Evolutionary conservation across 1,140 invertebrate genomes (phyloP).

Genomic region (Heterodera carotae): DNA sequence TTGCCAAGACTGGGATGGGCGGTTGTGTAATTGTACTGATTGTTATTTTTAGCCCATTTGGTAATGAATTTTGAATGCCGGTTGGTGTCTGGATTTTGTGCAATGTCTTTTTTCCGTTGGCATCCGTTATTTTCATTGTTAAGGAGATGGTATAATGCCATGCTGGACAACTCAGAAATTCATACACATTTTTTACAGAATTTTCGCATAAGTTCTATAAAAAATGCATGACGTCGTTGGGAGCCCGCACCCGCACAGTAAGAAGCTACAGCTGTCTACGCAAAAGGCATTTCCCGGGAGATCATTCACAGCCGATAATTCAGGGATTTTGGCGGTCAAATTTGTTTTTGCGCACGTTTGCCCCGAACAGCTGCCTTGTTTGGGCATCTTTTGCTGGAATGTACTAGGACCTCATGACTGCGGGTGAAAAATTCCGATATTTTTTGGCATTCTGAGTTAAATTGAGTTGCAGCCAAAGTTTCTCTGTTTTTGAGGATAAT

Average conservation of each 20-base stretch:
- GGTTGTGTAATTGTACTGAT: neutral
- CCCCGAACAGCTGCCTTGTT: conserved; percentile 6
- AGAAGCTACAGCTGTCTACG: conserved; percentile 6
- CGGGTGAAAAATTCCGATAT: conserved; percentile 2
- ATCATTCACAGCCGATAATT: conserved; percentile 6
- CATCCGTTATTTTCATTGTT: neutral
- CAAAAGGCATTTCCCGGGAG: conserved; percentile 5
- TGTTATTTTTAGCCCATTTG: neutral
- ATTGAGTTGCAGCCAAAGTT: neutral
- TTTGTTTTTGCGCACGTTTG: conserved; percentile 3
- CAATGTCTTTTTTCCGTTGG: neutral
- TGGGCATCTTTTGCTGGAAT: conserved; percentile 10
- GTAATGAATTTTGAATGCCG: neutral
- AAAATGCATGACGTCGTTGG: conserved; percentile 9
- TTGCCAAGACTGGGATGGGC: neutral
- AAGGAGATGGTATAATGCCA: conserved; percentile 1
- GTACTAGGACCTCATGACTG: neutral
- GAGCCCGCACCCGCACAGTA: conserved; percentile 9
- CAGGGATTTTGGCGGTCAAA: neutral
- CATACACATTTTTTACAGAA: neutral
- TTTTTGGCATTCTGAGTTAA: neutral
- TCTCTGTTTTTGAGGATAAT: too few species aligned
- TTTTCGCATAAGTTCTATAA: neutral
- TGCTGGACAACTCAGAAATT: neutral
- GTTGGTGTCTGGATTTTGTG: neutral